A percentile compares a stretch with the other conserved stretches of the same genome.
Evolutionary conservation across 2,888 invertebrate genomes (phyloP).

Genomic region (Drosophila mimetica): DNA sequence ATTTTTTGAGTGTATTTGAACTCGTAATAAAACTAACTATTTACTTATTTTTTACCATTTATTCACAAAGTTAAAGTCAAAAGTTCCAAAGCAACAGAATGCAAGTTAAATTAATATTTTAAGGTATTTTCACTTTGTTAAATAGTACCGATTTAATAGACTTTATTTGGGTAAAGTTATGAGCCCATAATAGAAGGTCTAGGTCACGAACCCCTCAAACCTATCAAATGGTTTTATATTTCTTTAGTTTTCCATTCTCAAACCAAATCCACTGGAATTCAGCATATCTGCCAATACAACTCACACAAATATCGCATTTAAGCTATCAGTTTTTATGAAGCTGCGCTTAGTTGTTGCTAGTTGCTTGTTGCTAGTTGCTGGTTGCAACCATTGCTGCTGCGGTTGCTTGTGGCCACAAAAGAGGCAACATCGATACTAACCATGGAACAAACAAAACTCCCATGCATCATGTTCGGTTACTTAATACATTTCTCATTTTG

Average conservation of each 20-base stretch:
- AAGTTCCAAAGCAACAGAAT: too few species aligned
- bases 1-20: too few species aligned
- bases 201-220: neutral
- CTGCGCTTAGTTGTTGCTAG: constrained; percentile 14
- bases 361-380: constrained; percentile 8
- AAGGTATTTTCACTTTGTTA: too few species aligned
- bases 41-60: too few species aligned
- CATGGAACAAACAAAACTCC: constrained; percentile 38
- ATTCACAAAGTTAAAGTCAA: too few species aligned
- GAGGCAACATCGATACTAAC: constrained; percentile 19
- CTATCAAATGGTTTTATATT: neutral
- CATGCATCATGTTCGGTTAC: constrained; percentile 50
- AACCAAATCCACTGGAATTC: constrained; percentile 12
- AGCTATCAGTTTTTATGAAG: constrained; percentile 23
- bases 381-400: constrained; percentile 23
- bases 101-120: too few species aligned
- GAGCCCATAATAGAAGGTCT: neutral
- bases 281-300: constrained; percentile 31
- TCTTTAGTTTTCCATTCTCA: neutral
- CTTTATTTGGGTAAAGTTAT: too few species aligned
- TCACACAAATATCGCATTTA: constrained; percentile 70
- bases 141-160: too few species aligned
- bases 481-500: constrained; percentile 48
- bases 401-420: constrained; percentile 39
- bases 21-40: too few species aligned